Percentiles rank a stretch among this genome's conserved stretches.
Conservation (phyloP, 2,113 vertebrate species). For the Pituophis catenifer region DNA sequence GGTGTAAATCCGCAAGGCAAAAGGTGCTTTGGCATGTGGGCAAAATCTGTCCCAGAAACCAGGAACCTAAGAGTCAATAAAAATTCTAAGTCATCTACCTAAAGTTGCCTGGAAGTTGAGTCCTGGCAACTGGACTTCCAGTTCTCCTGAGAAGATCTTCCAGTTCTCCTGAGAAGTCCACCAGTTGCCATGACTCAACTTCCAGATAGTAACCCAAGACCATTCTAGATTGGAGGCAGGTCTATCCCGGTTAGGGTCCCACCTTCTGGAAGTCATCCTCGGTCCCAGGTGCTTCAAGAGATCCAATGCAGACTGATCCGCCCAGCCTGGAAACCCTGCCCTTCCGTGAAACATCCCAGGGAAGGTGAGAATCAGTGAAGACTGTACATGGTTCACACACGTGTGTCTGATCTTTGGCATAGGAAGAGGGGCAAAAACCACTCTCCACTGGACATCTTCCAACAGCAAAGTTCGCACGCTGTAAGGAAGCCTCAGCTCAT, state of each 20-base stretch:
- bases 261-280: neutral
- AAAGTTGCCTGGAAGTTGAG: no score
- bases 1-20: neutral
- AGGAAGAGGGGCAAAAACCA: neutral
- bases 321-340: neutral
- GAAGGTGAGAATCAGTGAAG: neutral
- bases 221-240: neutral
- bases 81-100: no score
- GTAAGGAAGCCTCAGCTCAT: neutral
- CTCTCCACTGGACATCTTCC: rapidly evolving
- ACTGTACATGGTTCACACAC: neutral
- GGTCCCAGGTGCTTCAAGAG: neutral
- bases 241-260: neutral
- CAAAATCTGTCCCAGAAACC: neutral
- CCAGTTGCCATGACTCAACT: no score
- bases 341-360: neutral
- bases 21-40: neutral
- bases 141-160: no score
- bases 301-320: neutral
- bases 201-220: neutral
- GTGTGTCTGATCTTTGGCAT: neutral
- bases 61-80: neutral
- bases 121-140: no score
- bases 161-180: no score
- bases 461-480: rapidly evolving